These are phyloP conservation scores for Psilopsiagon aymara DNA, from an alignment of 2,113 vertebrate species.

Conservation along the genomic window DNA sequence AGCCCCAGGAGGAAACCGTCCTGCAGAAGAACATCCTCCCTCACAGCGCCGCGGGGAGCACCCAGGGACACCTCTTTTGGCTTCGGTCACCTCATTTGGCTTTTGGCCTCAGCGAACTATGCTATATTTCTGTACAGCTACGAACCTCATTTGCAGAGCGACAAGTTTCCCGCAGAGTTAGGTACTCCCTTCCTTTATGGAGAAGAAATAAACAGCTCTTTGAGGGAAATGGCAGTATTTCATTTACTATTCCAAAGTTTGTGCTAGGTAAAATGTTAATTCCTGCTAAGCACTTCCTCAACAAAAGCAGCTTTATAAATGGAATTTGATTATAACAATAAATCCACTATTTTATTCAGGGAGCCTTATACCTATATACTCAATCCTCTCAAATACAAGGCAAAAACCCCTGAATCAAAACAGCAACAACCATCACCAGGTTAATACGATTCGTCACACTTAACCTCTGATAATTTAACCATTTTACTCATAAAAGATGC, in stretches of 20 bases:
- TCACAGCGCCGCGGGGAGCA: fast-evolving
- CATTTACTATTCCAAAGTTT: background rate
- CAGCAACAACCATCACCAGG: background rate
- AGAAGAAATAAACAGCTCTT: constrained; percentile 51
- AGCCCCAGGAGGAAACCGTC: background rate
- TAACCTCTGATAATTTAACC: constrained; percentile 2
- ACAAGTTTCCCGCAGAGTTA: background rate
- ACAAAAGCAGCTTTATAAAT: background rate
- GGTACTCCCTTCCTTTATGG: constrained; percentile 22
- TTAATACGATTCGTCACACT: background rate
- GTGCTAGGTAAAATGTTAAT: background rate
- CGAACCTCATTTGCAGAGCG: background rate
- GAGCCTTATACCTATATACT: background rate
- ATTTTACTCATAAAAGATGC: background rate
- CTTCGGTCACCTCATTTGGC: constrained; percentile 30
- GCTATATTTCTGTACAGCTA: background rate
- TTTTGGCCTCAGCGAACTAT: background rate
- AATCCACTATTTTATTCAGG: background rate
- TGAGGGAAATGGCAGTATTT: background rate
- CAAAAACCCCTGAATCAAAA: background rate
- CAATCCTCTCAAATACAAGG: background rate
- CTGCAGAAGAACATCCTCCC: background rate
- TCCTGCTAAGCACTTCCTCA: background rate
- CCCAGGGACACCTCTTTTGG: background rate
- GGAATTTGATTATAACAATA: background rate